phyloP scores from a whole-genome alignment of 2,113 vertebrate species.

The Poeciliopsis prolifica region DNA sequence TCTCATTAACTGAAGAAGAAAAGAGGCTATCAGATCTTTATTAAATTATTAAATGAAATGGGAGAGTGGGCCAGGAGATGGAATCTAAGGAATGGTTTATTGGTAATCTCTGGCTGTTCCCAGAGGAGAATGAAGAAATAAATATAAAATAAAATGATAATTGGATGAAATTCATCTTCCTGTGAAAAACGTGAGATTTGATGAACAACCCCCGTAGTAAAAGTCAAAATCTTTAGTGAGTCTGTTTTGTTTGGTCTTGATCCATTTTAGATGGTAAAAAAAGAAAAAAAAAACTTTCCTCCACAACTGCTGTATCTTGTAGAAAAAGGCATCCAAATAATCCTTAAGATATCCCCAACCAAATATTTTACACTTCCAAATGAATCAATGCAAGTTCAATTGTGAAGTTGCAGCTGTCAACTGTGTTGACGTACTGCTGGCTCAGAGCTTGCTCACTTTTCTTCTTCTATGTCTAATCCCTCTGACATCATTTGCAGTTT shows the following conservation, averaged over 20 bases:
- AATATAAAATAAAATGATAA: not conserved
- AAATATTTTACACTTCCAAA: conserved; percentile 44
- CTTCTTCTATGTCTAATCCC: conserved; percentile 34
- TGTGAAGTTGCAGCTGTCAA: conserved; percentile 40
- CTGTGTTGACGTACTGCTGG: conserved; percentile 50
- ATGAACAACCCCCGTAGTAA: not conserved
- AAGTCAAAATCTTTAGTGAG: too few species aligned
- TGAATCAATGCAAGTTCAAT: conserved; percentile 43
- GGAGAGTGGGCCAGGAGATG: not conserved
- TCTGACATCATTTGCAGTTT: conserved; percentile 52
- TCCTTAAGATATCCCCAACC: conserved; percentile 18
- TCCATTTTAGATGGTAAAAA: not conserved
- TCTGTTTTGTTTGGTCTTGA: not conserved
- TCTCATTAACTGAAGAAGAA: not conserved
- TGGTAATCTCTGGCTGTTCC: not conserved
- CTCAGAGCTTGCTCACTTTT: conserved; percentile 43
- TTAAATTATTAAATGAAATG: not conserved
- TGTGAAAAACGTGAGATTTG: not conserved
- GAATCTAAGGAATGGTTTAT: not conserved
- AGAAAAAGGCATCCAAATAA: not conserved
- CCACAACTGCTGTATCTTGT: not conserved
- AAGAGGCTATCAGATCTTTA: not conserved
- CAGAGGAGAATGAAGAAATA: not conserved
- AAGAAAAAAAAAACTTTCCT: not conserved
- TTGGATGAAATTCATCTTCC: not conserved